phyloP scores from a whole-genome alignment of 2,113 vertebrate species.

The Clupea harengus region DNA sequence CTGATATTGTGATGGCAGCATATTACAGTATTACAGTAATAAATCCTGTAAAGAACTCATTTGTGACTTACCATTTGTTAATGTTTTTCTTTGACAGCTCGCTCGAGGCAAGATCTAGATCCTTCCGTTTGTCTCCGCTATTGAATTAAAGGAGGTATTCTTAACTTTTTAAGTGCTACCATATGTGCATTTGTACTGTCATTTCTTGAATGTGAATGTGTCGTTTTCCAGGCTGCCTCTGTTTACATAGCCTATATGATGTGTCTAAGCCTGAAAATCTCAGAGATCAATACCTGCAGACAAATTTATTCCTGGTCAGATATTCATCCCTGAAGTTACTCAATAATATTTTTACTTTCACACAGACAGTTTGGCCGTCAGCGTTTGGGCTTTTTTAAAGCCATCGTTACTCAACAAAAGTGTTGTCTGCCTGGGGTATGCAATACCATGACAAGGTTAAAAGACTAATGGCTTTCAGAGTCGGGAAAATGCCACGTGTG shows the following conservation, averaged over 20 bases:
- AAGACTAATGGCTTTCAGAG: constrained; percentile 34
- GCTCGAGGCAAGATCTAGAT: constrained; percentile 13
- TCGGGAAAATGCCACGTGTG: constrained; percentile 21
- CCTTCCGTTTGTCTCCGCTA: constrained; percentile 41
- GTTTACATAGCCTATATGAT: constrained; percentile 21
- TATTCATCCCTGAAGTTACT: background rate
- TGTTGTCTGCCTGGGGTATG: background rate
- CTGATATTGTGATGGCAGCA: background rate
- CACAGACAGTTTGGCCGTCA: background rate
- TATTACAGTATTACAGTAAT: background rate
- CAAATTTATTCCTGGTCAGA: background rate
- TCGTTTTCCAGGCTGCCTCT: constrained; percentile 56
- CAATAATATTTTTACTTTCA: background rate
- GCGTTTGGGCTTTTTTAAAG: background rate
- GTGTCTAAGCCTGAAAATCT: background rate
- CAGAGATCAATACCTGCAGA: background rate
- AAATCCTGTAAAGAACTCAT: background rate
- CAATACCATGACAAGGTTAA: constrained; percentile 28
- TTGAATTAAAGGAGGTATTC: constrained; percentile 48
- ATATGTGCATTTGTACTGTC: constrained; percentile 62
- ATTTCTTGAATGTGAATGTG: constrained; percentile 48
- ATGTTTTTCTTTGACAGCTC: background rate
- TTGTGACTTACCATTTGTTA: background rate
- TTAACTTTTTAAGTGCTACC: constrained; percentile 55
- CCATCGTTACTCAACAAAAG: background rate